Evolutionary conservation across 2,888 invertebrate species (phyloP).

Genomic region (Sminthurides aquaticus): DNA sequence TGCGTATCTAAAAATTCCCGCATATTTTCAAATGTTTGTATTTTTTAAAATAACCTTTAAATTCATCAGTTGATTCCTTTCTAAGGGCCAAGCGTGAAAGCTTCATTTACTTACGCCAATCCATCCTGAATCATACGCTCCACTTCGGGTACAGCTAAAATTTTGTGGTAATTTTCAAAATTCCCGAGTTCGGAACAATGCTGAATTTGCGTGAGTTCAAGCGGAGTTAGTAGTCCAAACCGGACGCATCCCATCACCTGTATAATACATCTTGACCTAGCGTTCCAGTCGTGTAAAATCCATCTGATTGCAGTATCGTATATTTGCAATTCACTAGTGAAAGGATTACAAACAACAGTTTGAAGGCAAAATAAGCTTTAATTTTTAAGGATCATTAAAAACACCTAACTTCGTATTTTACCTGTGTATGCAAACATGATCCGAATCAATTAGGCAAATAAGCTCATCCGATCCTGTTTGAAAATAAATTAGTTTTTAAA

Average conservation of each 20-base stretch:
- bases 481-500: not conserved
- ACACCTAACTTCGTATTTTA: conserved; percentile 7
- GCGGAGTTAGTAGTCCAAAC: conserved; percentile 70
- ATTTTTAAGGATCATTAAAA: not conserved
- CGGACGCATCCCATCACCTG: conserved; percentile 64
- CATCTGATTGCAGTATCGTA: conserved; percentile 73
- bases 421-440: conserved; percentile 35
- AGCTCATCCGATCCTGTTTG: conserved; percentile 33
- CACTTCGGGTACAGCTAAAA: conserved; percentile 60
- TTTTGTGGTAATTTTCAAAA: conserved; percentile 59
- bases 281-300: conserved; percentile 64
- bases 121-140: conserved; percentile 73
- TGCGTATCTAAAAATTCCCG: conserved; percentile 21
- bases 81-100: too few relatives aligned
- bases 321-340: conserved; percentile 61
- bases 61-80: too few relatives aligned
- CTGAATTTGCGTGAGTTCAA: conserved; percentile 71
- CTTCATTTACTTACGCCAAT: conserved; percentile 68
- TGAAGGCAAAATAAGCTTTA: not conserved
- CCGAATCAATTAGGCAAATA: conserved; percentile 31
- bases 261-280: conserved; percentile 54
- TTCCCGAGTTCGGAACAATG: conserved; percentile 59
- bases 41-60: too few relatives aligned
- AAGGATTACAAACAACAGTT: conserved; percentile 6
- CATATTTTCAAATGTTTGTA: not conserved